Percentiles rank a stretch among this genome's conserved stretches.
Evolutionary conservation across 2,113 vertebrate species (phyloP).

Genomic region (Myxocyprinus asiaticus): DNA sequence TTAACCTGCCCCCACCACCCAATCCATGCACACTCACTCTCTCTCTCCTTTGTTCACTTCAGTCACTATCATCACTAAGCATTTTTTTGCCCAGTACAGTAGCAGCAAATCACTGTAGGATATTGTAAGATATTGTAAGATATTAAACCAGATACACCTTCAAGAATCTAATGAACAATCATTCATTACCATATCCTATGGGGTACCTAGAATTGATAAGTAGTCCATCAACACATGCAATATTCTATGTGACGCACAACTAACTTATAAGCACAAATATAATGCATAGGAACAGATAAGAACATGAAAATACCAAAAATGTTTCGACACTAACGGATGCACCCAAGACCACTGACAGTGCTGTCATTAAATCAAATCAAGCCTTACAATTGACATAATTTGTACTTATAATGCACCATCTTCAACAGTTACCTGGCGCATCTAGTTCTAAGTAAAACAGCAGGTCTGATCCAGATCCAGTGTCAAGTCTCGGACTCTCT

Average conservation of each 20-base stretch:
- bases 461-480: constrained; percentile 77
- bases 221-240: background rate
- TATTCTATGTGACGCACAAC: background rate
- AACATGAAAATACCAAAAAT: background rate
- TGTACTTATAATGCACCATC: background rate
- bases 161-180: background rate
- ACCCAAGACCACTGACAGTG: background rate
- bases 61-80: constrained; percentile 48
- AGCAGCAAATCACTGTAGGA: background rate
- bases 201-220: too few relatives aligned
- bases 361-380: background rate
- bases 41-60: constrained; percentile 64
- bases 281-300: background rate
- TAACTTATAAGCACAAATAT: background rate
- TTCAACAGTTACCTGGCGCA: constrained; percentile 76
- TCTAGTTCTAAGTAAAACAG: constrained; percentile 88
- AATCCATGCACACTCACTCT: constrained; percentile 57
- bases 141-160: background rate
- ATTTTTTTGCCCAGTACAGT: constrained; percentile 55
- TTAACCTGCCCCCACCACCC: constrained; percentile 55
- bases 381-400: background rate
- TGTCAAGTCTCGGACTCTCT: constrained; percentile 78
- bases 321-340: background rate
- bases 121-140: too few relatives aligned
- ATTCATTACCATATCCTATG: too few relatives aligned